Evolutionary conservation across 2,797 vertebrate genomes (phyloP), one percentile per base, ranked within the genome.

Genomic region (Coccyzus lansbergi): DNA sequence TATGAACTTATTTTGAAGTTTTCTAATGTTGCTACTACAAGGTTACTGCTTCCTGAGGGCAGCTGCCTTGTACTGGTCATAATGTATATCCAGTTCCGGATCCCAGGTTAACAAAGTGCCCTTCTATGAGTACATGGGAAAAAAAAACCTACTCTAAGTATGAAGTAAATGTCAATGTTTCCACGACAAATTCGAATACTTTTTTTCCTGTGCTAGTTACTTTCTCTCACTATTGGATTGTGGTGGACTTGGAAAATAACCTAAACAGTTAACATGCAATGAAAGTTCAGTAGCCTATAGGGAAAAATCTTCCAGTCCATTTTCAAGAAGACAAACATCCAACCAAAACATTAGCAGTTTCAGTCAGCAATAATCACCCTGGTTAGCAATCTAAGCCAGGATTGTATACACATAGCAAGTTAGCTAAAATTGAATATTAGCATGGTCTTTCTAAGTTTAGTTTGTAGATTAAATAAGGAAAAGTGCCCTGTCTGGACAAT

Each of bases 291-390:
- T 79, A 83, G 92, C 76, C 92, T 91, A 51, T 11, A 62, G 92
- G 84, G 94, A 91, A 93, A 96, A 94, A 95, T 90, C 62, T 91
- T 93, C 77, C 91, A 91, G 91, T 79, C 53, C 58, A 53, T 92
- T 92, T 96, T 96, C 75, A 5, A 95, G 91, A 96, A 65, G 79
- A 95, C 82, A 95, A 93, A 95, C 94, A 90, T 95, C 72, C 94
- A 96, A 95, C 64, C 65, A 88, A 96, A 96, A 94, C 94, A 95
- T 93, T 92, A 93, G 92, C 92, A 91, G 94, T 83, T 94, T 94
- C 89, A 89, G 90, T 81, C 76, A 91, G 94, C 89, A 91, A 83
- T 96, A 96, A 96, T 94, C 95, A 94, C 92, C 87, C 89, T 83
- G 62, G 91, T 94, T 75, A 93, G 92, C 87, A 91, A 75, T 87